These are phyloP conservation scores for Pterostichus madidus DNA, from an alignment of 2,888 invertebrate genomes.

Conservation along the genomic window DNA sequence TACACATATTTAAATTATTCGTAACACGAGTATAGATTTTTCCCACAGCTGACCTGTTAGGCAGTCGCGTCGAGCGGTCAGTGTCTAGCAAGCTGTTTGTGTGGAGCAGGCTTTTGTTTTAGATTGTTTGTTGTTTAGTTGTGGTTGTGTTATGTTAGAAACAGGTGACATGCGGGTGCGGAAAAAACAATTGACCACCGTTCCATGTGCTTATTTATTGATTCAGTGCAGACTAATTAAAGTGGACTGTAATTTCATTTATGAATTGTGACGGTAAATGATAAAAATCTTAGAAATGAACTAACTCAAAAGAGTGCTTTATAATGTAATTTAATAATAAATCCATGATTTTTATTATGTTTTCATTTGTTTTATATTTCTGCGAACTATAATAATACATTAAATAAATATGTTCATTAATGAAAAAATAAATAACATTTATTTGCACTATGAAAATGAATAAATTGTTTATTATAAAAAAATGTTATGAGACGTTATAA, in stretches of 20 bases:
- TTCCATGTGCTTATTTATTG: slow-evolving; percentile 21
- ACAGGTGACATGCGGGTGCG: slow-evolving; percentile 49
- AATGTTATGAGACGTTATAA: background rate
- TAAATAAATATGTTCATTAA: slow-evolving; percentile 11
- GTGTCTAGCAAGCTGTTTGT: slow-evolving; percentile 32
- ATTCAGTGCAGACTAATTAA: slow-evolving; percentile 19
- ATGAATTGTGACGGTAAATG: slow-evolving; percentile 2
- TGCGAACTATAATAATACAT: background rate
- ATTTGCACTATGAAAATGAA: background rate
- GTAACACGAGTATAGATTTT: slow-evolving; percentile 60
- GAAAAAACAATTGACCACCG: slow-evolving; percentile 24
- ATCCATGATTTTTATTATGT: slow-evolving; percentile 13
- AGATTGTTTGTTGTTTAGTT: slow-evolving; percentile 45
- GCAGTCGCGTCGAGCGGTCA: slow-evolving; percentile 37
- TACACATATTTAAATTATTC: slow-evolving; percentile 62
- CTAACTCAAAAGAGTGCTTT: slow-evolving; percentile 40
- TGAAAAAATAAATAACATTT: background rate
- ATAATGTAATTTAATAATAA: slow-evolving; percentile 47
- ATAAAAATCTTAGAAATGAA: slow-evolving; percentile 30
- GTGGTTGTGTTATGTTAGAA: slow-evolving; percentile 21
- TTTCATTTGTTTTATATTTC: slow-evolving; percentile 10
- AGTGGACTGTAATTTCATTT: slow-evolving; percentile 20
- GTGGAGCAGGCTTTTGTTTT: slow-evolving; percentile 38
- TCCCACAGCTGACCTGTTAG: slow-evolving; percentile 58
- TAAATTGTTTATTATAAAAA: background rate